phyloP scores from a whole-genome alignment of 2,113 vertebrate genomes.

The Erpornis zantholeuca region DNA sequence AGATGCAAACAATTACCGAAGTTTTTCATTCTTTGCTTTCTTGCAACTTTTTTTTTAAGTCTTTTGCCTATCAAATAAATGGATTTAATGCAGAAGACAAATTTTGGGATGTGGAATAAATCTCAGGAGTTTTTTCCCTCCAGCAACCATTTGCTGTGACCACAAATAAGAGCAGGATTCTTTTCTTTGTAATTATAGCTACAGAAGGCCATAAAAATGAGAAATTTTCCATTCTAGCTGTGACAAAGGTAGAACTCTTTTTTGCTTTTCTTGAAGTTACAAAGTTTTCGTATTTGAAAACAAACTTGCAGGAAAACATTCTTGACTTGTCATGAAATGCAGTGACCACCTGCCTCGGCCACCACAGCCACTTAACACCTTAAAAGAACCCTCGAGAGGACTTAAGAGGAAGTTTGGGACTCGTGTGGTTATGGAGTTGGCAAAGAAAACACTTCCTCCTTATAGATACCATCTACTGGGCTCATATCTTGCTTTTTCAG shows the following conservation, averaged over 20 bases:
- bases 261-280: background rate
- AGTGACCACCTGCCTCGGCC: background rate
- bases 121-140: background rate
- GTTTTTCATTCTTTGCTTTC: background rate
- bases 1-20: background rate
- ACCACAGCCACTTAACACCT: background rate
- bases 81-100: background rate
- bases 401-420: slow-evolving; percentile 37
- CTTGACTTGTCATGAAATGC: background rate
- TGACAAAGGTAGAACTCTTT: background rate
- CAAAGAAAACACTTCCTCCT: slow-evolving; percentile 57
- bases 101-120: background rate
- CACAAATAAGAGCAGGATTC: background rate
- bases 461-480: slow-evolving; percentile 55
- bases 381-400: background rate
- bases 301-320: background rate
- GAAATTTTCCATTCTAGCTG: background rate
- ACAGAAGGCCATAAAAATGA: background rate
- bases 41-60: background rate
- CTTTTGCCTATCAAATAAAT: background rate
- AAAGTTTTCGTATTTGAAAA: background rate
- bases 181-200: background rate
- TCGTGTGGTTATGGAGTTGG: background rate
- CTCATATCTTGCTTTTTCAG: slow-evolving; percentile 55
- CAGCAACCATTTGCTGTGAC: background rate